Evolutionary conservation across 2,797 vertebrate species (phyloP), one percentile per base, ranked within the genome.

Genomic region (Peromyscus nudipes): DNA sequence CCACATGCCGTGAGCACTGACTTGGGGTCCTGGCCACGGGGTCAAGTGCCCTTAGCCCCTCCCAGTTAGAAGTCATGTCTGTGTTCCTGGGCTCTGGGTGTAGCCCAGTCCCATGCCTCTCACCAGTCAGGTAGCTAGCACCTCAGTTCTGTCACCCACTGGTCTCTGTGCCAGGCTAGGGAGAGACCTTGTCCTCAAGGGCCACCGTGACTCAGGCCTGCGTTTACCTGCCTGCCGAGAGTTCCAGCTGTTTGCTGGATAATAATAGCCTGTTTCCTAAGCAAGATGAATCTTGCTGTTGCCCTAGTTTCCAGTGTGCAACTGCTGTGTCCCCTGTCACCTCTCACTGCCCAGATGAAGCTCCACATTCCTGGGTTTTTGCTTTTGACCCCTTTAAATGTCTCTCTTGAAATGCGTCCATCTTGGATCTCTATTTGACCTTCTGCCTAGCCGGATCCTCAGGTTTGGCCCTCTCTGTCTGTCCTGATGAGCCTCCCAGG

Each of bases 211-310:
- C 85, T 95, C 81, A 6, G 1, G 1, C 2, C 87, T 0, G 0
- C 21, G 0, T 6, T 60, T 86, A 21, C 92, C 62, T 49, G 81
- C 34, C 89, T 75, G 69, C 76, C 0, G 0, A 7, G 10, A 12
- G 0, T 76, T 89, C 95, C 94, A 85, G 97, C 67, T 94, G 94
- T 96, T 96, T 64, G 21, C 16, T 16, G 1, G 93, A 89, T 98
- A 94, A 93, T 97, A 97, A 96, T 95, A 96, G 95, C 96, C 67
- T 92, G 91, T 95, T 96, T 97, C 91, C 92, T 85, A 89, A 95
- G 96, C 97, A 97, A 96, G 79, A 81, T 91, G 92, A 91, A 77
- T 97, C 95, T 96, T 80, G 31, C 79, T 95, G n/a, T 93, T 21
- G 76, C 75, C 96, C 97, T 95, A 12, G 93, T 97, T 86, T 81